A percentile compares a stretch with the other conserved stretches of the same genome.
Conservation (phyloP, 2,797 vertebrate genomes). For the Sebastes flavidus region DNA sequence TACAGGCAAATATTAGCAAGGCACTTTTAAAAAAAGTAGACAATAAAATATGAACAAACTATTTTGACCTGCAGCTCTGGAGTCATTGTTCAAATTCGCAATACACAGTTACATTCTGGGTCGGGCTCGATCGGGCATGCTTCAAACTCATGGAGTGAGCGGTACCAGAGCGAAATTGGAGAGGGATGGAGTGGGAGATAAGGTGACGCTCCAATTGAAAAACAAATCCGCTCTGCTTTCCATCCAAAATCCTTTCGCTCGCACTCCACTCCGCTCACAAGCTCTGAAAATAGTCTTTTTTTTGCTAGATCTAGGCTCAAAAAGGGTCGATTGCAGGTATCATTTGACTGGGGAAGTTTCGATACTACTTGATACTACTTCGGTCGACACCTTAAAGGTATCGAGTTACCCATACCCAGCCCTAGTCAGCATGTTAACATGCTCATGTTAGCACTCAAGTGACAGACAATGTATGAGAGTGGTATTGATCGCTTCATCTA, state of each 20-base stretch:
- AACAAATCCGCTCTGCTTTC: neutral
- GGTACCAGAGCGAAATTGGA: neutral
- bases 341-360: too few species aligned
- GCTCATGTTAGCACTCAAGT: neutral
- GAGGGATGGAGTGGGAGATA: neutral
- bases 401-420: neutral
- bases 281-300: neutral
- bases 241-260: neutral
- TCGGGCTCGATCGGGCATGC: too few species aligned
- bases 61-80: too few species aligned
- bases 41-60: too few species aligned
- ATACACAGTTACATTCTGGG: too few species aligned
- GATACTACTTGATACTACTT: too few species aligned
- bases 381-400: too few species aligned
- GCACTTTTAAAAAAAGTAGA: too few species aligned
- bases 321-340: too few species aligned
- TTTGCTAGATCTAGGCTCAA: too few species aligned
- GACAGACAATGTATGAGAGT: neutral
- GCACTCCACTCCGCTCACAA: neutral
- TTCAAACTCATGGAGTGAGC: neutral
- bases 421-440: neutral
- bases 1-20: too few species aligned
- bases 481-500: conserved; percentile 8
- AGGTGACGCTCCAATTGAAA: neutral
- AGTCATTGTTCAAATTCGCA: too few species aligned